Conservation (phyloP, 2,113 vertebrate genomes). For the Urocolius indicus region DNA sequence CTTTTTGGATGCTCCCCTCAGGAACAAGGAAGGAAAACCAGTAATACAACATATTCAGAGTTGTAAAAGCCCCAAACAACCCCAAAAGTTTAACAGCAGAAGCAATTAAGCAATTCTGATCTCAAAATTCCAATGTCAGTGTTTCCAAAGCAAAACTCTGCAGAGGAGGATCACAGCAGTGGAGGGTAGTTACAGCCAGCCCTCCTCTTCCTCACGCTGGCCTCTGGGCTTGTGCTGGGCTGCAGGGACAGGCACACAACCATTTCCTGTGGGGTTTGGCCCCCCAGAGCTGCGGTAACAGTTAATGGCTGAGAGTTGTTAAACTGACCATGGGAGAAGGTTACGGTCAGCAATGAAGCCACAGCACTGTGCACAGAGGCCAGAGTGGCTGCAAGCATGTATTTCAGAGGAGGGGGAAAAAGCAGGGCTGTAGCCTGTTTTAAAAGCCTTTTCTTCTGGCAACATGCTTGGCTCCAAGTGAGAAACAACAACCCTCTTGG, state of each 20-base stretch:
- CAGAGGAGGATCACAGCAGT: neutral
- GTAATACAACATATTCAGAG: neutral
- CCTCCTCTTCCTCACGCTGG: neutral
- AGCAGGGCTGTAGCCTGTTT: neutral
- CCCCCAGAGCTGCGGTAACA: neutral
- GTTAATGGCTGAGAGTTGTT: neutral
- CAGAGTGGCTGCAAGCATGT: rapidly evolving
- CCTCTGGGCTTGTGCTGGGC: neutral
- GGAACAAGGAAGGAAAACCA: neutral
- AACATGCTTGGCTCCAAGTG: neutral
- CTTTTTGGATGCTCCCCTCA: slow-evolving; percentile 13
- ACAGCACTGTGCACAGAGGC: neutral
- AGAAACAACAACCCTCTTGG: neutral
- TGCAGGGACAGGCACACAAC: neutral
- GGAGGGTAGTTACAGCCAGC: neutral
- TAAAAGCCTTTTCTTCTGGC: neutral
- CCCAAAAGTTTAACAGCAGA: neutral
- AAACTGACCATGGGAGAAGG: neutral
- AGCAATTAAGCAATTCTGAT: slow-evolving; percentile 25
- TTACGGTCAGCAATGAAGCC: neutral
- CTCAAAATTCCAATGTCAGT: neutral
- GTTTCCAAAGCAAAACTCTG: neutral
- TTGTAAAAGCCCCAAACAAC: slow-evolving; percentile 8
- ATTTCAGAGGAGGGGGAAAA: neutral
- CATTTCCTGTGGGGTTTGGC: rapidly evolving